These are phyloP conservation scores for Thamnophis sirtalis DNA, from an alignment of 2,113 vertebrate species.

Conservation along the genomic window DNA sequence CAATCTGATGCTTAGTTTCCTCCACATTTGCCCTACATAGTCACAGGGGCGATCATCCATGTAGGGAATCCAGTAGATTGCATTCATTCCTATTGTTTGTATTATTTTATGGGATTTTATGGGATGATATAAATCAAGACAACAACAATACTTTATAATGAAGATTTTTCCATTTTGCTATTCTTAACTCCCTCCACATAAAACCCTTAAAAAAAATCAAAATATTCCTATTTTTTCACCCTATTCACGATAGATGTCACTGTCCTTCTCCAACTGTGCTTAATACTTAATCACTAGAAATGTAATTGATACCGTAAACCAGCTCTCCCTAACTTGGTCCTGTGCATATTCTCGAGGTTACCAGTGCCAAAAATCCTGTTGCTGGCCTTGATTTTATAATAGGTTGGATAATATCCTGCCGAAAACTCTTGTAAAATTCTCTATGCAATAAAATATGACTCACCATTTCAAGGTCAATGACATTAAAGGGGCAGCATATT, in stretches of 20 bases:
- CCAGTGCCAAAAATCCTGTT: not conserved
- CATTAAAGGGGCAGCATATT: not conserved
- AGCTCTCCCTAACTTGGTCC: not conserved
- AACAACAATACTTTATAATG: not conserved
- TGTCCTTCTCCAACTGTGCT: not conserved
- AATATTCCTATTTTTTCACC: not conserved
- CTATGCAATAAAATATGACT: not conserved
- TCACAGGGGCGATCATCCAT: not conserved
- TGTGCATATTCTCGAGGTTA: not conserved
- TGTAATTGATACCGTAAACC: not conserved
- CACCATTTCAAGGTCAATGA: not conserved
- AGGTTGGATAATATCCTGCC: not conserved
- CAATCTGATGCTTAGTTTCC: not conserved
- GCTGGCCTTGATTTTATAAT: not conserved
- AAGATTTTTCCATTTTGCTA: not conserved
- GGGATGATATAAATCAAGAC: not conserved
- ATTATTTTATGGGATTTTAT: not conserved
- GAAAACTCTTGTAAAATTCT: not conserved
- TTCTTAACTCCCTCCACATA: not conserved
- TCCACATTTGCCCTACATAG: not conserved
- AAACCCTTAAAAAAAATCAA: not conserved
- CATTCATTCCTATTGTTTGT: not conserved
- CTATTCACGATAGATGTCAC: not conserved
- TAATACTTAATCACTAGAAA: not conserved
- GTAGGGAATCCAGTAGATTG: not conserved